A percentile compares a stretch with the other conserved stretches of the same genome.
Evolutionary conservation across 2,888 invertebrate species (phyloP).

Genomic region (Malthinus flaveolus): DNA sequence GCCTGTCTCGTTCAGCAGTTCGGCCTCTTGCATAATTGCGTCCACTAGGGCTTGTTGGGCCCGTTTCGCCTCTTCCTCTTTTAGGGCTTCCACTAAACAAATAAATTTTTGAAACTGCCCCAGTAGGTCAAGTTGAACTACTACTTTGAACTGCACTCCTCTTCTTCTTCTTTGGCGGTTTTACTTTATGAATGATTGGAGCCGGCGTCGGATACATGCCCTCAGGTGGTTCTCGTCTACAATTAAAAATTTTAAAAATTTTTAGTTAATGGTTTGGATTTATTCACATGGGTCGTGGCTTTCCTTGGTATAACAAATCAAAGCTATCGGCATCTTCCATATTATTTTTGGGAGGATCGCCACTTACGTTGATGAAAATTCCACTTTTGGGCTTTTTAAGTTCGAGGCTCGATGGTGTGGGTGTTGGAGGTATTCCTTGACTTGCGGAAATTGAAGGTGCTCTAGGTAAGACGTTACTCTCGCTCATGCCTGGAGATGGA

Average conservation of each 20-base stretch:
- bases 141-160: neutral
- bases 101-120: no score
- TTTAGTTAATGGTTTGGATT: conserved; percentile 11
- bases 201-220: no score
- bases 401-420: conserved; percentile 39
- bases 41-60: conserved; percentile 15
- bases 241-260: neutral
- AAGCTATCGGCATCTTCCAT: conserved; percentile 41
- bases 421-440: conserved; percentile 43
- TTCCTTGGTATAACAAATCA: conserved; percentile 41
- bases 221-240: conserved; percentile 14
- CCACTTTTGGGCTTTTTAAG: conserved; percentile 50
- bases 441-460: conserved; percentile 44
- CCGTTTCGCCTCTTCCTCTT: neutral
- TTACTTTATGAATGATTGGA: conserved; percentile 12
- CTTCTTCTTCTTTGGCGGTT: neutral
- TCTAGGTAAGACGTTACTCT: conserved; percentile 43
- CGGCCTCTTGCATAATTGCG: conserved; percentile 20
- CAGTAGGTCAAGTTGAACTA: no score
- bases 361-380: conserved; percentile 44
- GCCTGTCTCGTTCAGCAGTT: conserved; percentile 23
- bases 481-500: conserved; percentile 47
- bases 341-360: conserved; percentile 17
- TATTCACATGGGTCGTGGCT: conserved; percentile 16
- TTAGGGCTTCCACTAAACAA: neutral